Base-by-base conservation (phyloP, 53 echinoderm and acorn worm species). In the Echinometra lucunter region DNA sequence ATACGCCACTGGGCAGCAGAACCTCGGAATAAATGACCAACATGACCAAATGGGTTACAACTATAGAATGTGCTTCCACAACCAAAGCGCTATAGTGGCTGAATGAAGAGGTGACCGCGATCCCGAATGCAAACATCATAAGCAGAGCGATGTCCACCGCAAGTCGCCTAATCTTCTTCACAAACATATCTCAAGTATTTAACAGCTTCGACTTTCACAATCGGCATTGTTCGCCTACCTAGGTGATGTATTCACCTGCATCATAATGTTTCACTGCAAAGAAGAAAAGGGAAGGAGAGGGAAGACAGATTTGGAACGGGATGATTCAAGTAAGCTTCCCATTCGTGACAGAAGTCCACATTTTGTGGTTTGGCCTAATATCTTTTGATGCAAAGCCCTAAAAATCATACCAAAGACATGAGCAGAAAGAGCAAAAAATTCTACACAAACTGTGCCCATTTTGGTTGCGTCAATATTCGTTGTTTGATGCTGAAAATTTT, bases 181-280 rank as follows among this genome's bases (percentile, higher is more conserved):
- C 78, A 78, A 78, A 78, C 13, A 72, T 15, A 72, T 78, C 42
- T 78, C 78, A 78, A 78, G 78, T 78, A 23, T 42, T 40, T 38
- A 78, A 78, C 38, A 78, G 40, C 78, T 19, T 21, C 78, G 38
- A 78, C 78, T 78, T 42, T 78, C 78, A 72, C 72, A 72, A 72
- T 34, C 72, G 11, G 28, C 35, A 72, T 72, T 72, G 72, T 72
- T 72, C 72, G 2, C 72, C 28, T 9, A 3, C 72, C 72, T 72
- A 72, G 72, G 72, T 72, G 72, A 72, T 72, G 72, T 72, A 35
- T 72, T 72, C 72, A 72, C 72, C 72, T 13, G 35, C 35, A 72
- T 72, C 8, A 34, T 72, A 72, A 72, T 72, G 72, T 72, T 72
- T 72, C 72, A 72, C 12, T 72, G 72, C 72, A 32, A 34, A 13